These are phyloP conservation scores for Hyphantria cunea DNA, from an alignment of 1,140 invertebrate genomes.

Conservation along the genomic window DNA sequence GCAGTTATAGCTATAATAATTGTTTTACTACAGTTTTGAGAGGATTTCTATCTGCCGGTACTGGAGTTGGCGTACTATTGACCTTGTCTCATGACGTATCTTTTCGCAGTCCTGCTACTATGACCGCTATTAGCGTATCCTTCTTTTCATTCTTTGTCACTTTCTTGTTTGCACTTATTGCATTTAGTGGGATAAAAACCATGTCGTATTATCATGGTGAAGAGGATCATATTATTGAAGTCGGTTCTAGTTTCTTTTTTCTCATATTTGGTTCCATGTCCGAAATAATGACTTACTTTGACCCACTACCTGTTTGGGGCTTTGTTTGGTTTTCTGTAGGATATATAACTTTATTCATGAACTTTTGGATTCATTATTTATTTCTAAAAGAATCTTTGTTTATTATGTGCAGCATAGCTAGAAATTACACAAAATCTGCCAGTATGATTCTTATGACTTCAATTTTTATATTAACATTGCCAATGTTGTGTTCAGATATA, in stretches of 20 bases:
- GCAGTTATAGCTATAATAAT: constrained; percentile 37
- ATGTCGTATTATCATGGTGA: constrained; percentile 69
- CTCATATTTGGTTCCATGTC: constrained; percentile 53
- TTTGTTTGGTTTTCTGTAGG: constrained; percentile 62
- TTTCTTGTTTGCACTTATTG: constrained; percentile 51
- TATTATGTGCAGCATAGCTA: constrained; percentile 31
- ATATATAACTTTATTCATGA: constrained; percentile 51
- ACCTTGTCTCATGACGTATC: constrained; percentile 56
- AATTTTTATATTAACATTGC: constrained; percentile 43
- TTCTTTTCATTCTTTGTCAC: constrained; percentile 54
- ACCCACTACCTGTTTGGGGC: constrained; percentile 53
- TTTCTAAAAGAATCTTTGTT: constrained; percentile 53
- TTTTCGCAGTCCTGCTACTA: constrained; percentile 67
- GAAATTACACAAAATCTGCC: constrained; percentile 41
- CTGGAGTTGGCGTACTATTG: constrained; percentile 59
- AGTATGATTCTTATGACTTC: constrained; percentile 37
- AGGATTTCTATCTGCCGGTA: constrained; percentile 55
- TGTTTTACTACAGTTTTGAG: constrained; percentile 44
- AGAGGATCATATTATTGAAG: constrained; percentile 62
- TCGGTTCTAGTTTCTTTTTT: constrained; percentile 55
- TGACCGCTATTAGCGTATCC: constrained; percentile 54
- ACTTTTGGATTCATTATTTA: constrained; percentile 57
- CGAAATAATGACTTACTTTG: constrained; percentile 62
- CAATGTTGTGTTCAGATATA: constrained; percentile 63
- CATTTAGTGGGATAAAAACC: constrained; percentile 62